Conservation (phyloP, 2,888 invertebrate species). For the Theretra japonica region DNA sequence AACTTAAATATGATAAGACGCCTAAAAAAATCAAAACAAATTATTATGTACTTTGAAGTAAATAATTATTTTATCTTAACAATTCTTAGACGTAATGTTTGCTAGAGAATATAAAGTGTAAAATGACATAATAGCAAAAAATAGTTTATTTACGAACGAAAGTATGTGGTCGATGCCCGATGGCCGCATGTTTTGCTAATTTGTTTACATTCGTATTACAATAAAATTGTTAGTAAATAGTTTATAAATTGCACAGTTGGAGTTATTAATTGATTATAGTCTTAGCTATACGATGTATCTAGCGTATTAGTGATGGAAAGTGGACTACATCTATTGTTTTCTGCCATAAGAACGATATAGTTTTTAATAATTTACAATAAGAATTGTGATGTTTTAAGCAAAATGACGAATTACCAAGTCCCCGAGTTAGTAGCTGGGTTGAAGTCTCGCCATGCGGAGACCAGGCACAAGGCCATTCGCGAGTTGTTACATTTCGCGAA, state of each 20-base stretch:
- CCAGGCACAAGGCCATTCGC: constrained; percentile 92
- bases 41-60: too few relatives aligned
- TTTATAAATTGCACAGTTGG: not conserved
- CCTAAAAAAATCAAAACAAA: too few relatives aligned
- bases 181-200: constrained; percentile 65
- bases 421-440: constrained; percentile 93
- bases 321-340: constrained; percentile 9
- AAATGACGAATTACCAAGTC: constrained; percentile 80
- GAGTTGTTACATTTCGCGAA: constrained; percentile 95
- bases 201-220: constrained; percentile 63
- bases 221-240: constrained; percentile 33
- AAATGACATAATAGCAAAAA: constrained; percentile 36
- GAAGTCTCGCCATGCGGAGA: constrained; percentile 94
- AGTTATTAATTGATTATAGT: not conserved
- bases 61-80: not conserved
- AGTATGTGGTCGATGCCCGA: constrained; percentile 59
- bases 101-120: not conserved
- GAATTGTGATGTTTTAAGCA: constrained; percentile 31
- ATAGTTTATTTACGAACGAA: constrained; percentile 34
- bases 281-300: not conserved
- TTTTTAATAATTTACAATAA: constrained; percentile 16
- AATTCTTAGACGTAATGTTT: not conserved
- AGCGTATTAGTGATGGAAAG: constrained; percentile 11
- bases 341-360: not conserved
- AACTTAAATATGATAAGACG: not conserved